These are phyloP conservation scores for Cotesia chilonis DNA, from an alignment of 1,140 invertebrate genomes.

Conservation along the genomic window DNA sequence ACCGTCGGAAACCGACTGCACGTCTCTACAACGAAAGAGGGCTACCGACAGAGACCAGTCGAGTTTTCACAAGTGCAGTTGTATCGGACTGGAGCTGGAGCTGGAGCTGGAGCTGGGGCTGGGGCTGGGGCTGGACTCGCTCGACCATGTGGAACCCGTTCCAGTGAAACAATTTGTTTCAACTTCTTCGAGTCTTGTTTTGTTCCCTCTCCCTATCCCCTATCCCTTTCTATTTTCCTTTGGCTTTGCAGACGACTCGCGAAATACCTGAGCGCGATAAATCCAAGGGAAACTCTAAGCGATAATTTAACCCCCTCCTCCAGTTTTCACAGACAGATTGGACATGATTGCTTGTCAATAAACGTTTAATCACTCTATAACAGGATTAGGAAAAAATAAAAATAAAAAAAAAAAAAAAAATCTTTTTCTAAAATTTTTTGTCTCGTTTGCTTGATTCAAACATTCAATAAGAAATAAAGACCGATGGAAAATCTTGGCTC, in stretches of 20 bases:
- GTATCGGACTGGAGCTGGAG: not conserved
- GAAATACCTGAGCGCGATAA: no score
- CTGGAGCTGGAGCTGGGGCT: not conserved
- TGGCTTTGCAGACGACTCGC: not conserved
- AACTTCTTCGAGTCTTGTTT: not conserved
- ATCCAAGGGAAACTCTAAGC: not conserved
- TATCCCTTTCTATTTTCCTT: no score
- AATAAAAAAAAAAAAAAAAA: no score
- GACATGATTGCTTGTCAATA: constrained; percentile 14
- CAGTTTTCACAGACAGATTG: not conserved
- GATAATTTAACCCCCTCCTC: not conserved
- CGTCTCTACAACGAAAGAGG: not conserved
- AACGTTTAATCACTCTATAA: not conserved
- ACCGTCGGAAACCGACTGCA: not conserved
- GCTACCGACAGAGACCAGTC: not conserved
- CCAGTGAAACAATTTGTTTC: constrained; percentile 16
- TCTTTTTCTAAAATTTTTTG: not conserved
- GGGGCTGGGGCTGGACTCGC: not conserved
- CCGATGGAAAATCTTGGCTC: not conserved
- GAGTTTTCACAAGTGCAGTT: not conserved
- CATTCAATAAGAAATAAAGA: constrained; percentile 2
- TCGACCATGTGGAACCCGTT: constrained; percentile 1
- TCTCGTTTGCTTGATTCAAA: not conserved
- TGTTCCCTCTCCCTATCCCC: not conserved
- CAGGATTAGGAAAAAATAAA: not conserved